Base-by-base conservation (phyloP, 2,888 invertebrate genomes). In the Sacculina carcini region DNA sequence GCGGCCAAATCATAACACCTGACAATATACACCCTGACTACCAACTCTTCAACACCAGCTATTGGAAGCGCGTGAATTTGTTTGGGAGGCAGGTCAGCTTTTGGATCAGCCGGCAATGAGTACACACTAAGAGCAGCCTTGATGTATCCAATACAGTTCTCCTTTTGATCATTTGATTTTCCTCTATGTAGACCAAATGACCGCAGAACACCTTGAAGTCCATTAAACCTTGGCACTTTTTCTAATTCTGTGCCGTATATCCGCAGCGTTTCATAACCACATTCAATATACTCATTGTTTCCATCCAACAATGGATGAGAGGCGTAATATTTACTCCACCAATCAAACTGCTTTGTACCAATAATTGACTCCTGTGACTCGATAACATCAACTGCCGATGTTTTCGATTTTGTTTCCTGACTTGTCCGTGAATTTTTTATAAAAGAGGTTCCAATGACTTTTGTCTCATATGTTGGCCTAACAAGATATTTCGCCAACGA, bases 241-340 rank as follows among this genome's bases (percentile, higher is more conserved):
- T 71, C 71, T 53, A 71, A 58, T 38, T 66, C 65, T 5, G 58
- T 55, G 2, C 58, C 53, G 58, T 64, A 65, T 7, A 70, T 59
- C 60, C 61, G 58, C 23, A 71, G 57, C 49, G 60, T 65, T 56
- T 69, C 69, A 56, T 67, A 64, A 7, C 56, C 55, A 51, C 5
- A n/a, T n/a, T n/a, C 24, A 4, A 14, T 23, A 3, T 6, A 31
- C 56, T 51, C 23, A 56, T 38, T 65, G 66, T 53, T 61, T 60
- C 47, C n/a, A n/a, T n/a, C n/a, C n/a, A n/a, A n/a, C n/a, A n/a
- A n/a, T n/a, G n/a, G n/a, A n/a, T n/a, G n/a, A n/a, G 70, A 70
- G 16, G 67, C 66, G 58, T 70, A 71, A 58, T 67, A 71, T 58
- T 70, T 70, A 53, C 68, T 67, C 71, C 71, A 71, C 71, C 71